Evolutionary conservation across 1,140 invertebrate genomes (phyloP).

Genomic region (Polypedilum pembai): DNA sequence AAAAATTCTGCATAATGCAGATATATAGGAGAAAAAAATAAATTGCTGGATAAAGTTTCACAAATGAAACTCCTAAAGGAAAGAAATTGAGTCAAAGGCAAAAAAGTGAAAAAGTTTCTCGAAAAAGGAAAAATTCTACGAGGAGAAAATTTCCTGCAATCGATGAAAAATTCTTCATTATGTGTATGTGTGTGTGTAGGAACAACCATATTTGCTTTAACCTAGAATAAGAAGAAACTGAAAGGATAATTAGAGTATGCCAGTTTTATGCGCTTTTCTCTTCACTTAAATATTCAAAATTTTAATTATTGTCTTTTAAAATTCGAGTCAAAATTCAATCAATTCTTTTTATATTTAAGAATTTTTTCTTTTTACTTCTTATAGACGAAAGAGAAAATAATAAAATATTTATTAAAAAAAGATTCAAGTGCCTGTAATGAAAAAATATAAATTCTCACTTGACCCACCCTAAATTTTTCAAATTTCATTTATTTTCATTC

Average conservation of each 20-base stretch:
- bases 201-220: slow-evolving; percentile 28
- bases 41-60: neutral
- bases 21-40: neutral
- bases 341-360: neutral
- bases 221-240: slow-evolving; percentile 19
- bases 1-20: neutral
- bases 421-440: neutral
- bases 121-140: slow-evolving; percentile 17
- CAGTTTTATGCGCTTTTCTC: slow-evolving; percentile 22
- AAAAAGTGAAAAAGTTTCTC: slow-evolving; percentile 22
- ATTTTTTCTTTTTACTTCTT: neutral
- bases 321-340: too few relatives aligned
- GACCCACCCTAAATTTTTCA: neutral
- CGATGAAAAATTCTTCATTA: slow-evolving; percentile 13
- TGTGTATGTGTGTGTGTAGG: slow-evolving; percentile 20
- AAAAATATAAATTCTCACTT: neutral
- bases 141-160: slow-evolving; percentile 7
- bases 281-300: neutral
- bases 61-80: neutral
- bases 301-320: neutral
- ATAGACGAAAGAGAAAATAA: neutral
- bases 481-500: neutral
- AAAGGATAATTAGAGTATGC: slow-evolving; percentile 25
- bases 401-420: neutral
- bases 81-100: neutral